A percentile compares a stretch with the other conserved stretches of the same genome.
These are phyloP conservation scores for Hemibagrus wyckioides DNA, from an alignment of 2,113 vertebrate species.

Conservation along the genomic window DNA sequence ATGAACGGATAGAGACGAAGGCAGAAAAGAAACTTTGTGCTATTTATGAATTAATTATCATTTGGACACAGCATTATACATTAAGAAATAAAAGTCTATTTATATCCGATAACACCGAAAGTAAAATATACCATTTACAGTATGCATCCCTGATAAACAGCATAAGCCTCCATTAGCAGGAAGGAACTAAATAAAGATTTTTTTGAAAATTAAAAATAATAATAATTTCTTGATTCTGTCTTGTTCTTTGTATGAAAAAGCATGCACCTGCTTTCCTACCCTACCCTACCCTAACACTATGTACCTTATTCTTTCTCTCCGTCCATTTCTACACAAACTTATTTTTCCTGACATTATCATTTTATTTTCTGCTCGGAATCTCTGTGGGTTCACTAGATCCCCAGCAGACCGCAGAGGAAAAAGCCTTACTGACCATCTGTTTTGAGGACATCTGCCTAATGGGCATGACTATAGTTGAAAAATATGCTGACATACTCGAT, in stretches of 20 bases:
- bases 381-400: slow-evolving; percentile 30
- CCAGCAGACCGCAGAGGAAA: slow-evolving; percentile 19
- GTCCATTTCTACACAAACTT: not conserved
- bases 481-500: slow-evolving; percentile 24
- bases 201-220: not conserved
- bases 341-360: slow-evolving; percentile 23
- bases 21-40: not conserved
- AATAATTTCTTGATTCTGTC: not conserved
- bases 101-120: not conserved
- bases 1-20: not conserved
- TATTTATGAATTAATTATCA: not conserved
- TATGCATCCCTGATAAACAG: not conserved
- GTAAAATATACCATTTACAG: not conserved
- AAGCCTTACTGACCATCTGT: slow-evolving; percentile 42
- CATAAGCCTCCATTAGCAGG: not conserved
- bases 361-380: slow-evolving; percentile 23
- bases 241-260: not conserved
- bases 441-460: slow-evolving; percentile 41
- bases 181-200: too few relatives aligned
- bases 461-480: slow-evolving; percentile 24
- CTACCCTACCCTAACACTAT: too few relatives aligned
- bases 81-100: not conserved
- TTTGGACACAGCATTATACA: not conserved
- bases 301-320: not conserved
- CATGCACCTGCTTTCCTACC: not conserved